These are phyloP conservation scores for Arge pagana DNA, from an alignment of 2,888 invertebrate species.

Conservation along the genomic window DNA sequence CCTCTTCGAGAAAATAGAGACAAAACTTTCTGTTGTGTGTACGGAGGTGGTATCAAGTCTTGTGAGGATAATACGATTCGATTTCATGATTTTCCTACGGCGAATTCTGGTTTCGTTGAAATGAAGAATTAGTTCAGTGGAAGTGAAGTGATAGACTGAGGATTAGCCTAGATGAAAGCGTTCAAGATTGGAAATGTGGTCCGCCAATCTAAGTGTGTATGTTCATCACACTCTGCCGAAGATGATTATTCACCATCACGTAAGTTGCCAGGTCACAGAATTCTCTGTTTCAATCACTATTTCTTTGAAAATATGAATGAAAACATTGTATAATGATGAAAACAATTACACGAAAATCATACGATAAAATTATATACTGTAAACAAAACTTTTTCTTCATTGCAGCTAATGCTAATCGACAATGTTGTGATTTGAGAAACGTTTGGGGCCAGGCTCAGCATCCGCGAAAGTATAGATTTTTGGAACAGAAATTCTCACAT, in stretches of 20 bases:
- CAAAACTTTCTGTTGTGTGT: slow-evolving; percentile 8
- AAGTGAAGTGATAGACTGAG: background rate
- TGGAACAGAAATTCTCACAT: too few species aligned
- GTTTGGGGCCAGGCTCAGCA: too few species aligned
- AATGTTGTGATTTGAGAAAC: background rate
- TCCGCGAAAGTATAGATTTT: too few species aligned
- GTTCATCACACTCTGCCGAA: background rate
- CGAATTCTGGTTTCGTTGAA: background rate
- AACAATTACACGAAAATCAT: too few species aligned
- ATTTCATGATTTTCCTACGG: slow-evolving; percentile 4
- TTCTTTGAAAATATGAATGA: background rate
- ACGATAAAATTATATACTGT: background rate
- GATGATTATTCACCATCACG: background rate
- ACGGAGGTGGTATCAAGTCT: background rate
- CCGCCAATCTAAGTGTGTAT: background rate
- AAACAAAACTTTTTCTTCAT: slow-evolving; percentile 68
- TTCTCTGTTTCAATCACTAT: too few species aligned
- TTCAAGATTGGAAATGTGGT: background rate
- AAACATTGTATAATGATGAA: background rate
- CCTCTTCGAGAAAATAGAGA: background rate
- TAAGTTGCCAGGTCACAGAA: background rate
- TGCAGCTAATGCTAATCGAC: slow-evolving; percentile 74
- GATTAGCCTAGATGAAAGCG: slow-evolving; percentile 2
- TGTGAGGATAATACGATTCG: background rate
- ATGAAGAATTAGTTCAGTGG: background rate